Percentiles rank a stretch among this genome's conserved stretches.
Conservation (phyloP, 2,888 invertebrate genomes). For the Stictocephala bisonia region DNA sequence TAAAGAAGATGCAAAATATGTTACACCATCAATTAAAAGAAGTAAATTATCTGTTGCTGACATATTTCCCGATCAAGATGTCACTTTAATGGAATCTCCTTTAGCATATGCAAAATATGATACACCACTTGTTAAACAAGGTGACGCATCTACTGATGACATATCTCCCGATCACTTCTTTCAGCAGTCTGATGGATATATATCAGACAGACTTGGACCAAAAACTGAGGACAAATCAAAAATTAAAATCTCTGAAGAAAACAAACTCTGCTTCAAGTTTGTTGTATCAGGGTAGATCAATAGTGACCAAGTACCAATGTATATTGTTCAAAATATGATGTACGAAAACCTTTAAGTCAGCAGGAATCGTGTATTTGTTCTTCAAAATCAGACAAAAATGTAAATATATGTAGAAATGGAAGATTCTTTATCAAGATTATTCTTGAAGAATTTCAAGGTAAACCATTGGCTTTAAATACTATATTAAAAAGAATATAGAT, state of each 20-base stretch:
- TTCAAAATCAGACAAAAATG: not conserved
- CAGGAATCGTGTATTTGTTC: slow-evolving; percentile 16
- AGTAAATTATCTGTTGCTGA: too few species aligned
- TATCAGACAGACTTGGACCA: too few species aligned
- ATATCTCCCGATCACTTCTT: too few species aligned
- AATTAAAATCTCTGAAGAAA: not conserved
- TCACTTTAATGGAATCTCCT: too few species aligned
- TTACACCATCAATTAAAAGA: too few species aligned
- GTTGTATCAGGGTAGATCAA: slow-evolving; percentile 16
- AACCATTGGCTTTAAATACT: slow-evolving; percentile 18
- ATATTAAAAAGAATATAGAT: not conserved
- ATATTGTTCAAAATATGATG: slow-evolving; percentile 16
- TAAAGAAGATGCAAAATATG: too few species aligned
- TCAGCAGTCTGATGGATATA: too few species aligned
- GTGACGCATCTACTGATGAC: too few species aligned
- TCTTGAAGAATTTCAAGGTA: slow-evolving; percentile 3
- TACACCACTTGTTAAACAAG: too few species aligned
- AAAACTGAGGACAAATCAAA: slow-evolving; percentile 3
- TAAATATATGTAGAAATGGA: not conserved
- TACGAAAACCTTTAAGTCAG: not conserved
- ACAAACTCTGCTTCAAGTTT: not conserved
- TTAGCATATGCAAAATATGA: too few species aligned
- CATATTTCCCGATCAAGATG: too few species aligned
- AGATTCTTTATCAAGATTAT: slow-evolving; percentile 9
- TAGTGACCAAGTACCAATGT: not conserved